Conservation (phyloP, 2,888 invertebrate genomes). For the Dolichomitus sp. region DNA sequence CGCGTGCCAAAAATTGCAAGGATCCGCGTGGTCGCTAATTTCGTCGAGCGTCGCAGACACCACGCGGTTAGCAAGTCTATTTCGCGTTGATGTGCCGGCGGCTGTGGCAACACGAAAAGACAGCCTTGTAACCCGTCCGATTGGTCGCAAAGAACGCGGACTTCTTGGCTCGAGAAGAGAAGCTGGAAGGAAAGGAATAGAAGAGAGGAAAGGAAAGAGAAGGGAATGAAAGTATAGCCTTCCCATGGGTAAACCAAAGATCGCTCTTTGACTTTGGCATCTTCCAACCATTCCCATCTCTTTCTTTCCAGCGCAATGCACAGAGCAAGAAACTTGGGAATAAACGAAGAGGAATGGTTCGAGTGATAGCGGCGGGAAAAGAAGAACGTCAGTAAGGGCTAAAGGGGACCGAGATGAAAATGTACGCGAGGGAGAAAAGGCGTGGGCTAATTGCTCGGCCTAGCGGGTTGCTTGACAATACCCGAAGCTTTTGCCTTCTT, state of each 20-base stretch:
- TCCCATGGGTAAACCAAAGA: constrained; percentile 59
- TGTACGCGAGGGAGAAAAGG: constrained; percentile 42
- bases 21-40: constrained; percentile 85
- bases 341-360: constrained; percentile 57
- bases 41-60: constrained; percentile 83
- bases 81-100: constrained; percentile 72
- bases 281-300: constrained; percentile 45
- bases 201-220: constrained; percentile 32
- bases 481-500: constrained; percentile 40
- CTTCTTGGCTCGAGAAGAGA: constrained; percentile 58
- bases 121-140: constrained; percentile 37
- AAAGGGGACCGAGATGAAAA: constrained; percentile 42
- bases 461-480: constrained; percentile 68
- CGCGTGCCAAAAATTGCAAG: constrained; percentile 77
- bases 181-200: constrained; percentile 50
- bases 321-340: constrained; percentile 34
- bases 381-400: constrained; percentile 27
- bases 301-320: constrained; percentile 11
- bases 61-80: constrained; percentile 83
- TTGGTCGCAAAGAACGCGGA: constrained; percentile 53
- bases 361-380: constrained; percentile 39
- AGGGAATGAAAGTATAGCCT: constrained; percentile 45
- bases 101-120: constrained; percentile 41
- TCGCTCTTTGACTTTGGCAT: constrained; percentile 62
- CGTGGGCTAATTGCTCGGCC: constrained; percentile 72